phyloP scores from a whole-genome alignment of 2,888 invertebrate genomes.

The Thecophora atra region DNA sequence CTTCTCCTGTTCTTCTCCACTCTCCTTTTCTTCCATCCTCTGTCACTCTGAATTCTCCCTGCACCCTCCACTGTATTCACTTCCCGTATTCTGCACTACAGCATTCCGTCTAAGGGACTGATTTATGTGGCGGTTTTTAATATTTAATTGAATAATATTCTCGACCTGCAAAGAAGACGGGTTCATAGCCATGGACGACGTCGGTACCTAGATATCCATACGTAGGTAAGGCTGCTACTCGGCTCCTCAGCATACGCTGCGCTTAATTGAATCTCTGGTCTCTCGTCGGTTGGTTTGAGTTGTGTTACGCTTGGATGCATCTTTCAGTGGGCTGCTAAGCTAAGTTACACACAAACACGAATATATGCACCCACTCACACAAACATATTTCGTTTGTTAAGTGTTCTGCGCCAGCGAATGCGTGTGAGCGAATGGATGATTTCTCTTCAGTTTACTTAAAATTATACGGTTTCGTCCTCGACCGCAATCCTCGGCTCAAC shows the following conservation, averaged over 20 bases:
- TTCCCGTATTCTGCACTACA: no score
- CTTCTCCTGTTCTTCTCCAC: not conserved
- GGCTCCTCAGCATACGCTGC: not conserved
- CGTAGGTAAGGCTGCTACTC: not conserved
- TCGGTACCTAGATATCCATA: no score
- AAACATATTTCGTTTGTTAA: not conserved
- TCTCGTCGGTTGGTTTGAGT: not conserved
- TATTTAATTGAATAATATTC: slow-evolving; percentile 62
- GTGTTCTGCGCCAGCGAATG: slow-evolving; percentile 11
- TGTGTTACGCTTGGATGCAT: not conserved
- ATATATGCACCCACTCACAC: not conserved
- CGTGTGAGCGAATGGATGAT: slow-evolving; percentile 3
- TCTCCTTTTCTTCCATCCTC: not conserved
- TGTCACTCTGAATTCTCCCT: not conserved
- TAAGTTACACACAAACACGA: not conserved
- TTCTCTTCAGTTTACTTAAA: slow-evolving; percentile 27
- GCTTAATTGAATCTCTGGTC: slow-evolving; percentile 8
- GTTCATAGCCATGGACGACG: not conserved
- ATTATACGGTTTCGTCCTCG: slow-evolving; percentile 17
- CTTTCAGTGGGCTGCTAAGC: slow-evolving; percentile 2
- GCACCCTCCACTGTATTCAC: not conserved
- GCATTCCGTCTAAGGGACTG: slow-evolving; percentile 46
- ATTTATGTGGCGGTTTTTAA: slow-evolving; percentile 63
- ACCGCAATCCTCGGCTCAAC: slow-evolving; percentile 40
- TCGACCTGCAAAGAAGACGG: slow-evolving; percentile 43